Base-by-base conservation (phyloP, 2,797 vertebrate genomes). In the Botia almorhae region DNA sequence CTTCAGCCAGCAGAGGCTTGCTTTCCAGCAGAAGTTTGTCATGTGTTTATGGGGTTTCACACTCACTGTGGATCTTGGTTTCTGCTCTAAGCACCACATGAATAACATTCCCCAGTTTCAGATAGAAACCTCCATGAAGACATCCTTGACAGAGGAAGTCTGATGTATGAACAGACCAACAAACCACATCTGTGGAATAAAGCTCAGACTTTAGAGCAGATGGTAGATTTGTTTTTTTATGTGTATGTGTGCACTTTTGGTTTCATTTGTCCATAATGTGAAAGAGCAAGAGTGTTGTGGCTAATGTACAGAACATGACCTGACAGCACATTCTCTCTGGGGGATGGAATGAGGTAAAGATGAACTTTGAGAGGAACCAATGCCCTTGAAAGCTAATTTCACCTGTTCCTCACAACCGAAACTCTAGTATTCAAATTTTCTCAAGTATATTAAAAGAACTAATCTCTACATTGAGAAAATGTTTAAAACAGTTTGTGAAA, bases 401-500 rank as follows among this genome's bases (percentile, higher is more conserved):
- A 33, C 72, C 74, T 80, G 86, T 91, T 91, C 84, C 88, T 72
- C 84, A 90, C 88, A 82, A 79, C 78, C 87, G 85, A 91, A 92
- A 93, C 92, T 93, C 90, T 92, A 93, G 93, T 94, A 93, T 92
- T 93, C 91, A 84, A 91, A 94, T 92, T 93, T 94, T 94, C 92
- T 92, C 92, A 88, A 91, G 88, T 91, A 91, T 83, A 85, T 92
- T 90, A 87, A 92, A 92, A 93, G 91, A 92, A 91, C 84, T 89
- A 89, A 93, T 91, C 89, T 92, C 91, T 93, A 92, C 93, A 90
- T 90, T 88, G 76, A 83, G 81, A 90, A 91, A 88, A 91, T 92
- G 92, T 92, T 92, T 85, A 93, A 93, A 93, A 92, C 84, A 85
- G 90, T 94, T 93, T 93, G 93, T 95, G 94, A 94, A 94, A 95